These are phyloP conservation scores for Dendronephthya gigantea DNA, from an alignment of 64 coral and sea anemone species.

Conservation along the genomic window DNA sequence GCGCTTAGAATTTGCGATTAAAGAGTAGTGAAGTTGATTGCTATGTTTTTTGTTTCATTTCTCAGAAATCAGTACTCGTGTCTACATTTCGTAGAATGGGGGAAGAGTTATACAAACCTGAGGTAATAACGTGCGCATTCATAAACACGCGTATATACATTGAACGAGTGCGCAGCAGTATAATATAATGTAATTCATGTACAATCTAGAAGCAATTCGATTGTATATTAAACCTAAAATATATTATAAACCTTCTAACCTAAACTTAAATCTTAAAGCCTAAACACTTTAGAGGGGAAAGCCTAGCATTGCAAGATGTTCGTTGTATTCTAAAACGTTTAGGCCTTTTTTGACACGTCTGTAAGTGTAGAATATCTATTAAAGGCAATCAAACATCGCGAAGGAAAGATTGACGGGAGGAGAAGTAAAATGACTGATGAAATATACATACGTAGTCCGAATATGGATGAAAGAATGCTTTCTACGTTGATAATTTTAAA, in stretches of 20 bases:
- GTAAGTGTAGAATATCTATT: not conserved
- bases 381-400: slow-evolving; percentile 37
- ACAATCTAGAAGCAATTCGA: no score
- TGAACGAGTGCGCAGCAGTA: no score
- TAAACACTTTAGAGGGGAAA: no score
- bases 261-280: no score
- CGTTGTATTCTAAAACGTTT: no score
- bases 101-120: slow-evolving; percentile 79
- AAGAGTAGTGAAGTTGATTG: no score
- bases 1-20: no score
- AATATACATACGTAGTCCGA: slow-evolving; percentile 52
- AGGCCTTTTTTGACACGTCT: no score
- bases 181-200: no score
- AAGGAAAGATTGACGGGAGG: slow-evolving; percentile 26
- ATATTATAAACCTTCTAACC: no score
- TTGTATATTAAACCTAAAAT: no score
- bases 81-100: slow-evolving; percentile 90
- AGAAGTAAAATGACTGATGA: slow-evolving; percentile 19
- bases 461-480: slow-evolving; percentile 34
- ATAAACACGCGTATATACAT: not conserved
- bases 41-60: not conserved
- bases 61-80: slow-evolving; percentile 62
- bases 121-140: slow-evolving; percentile 38
- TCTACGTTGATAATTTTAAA: slow-evolving; percentile 55
- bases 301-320: no score